Conservation (phyloP, 2,888 invertebrate genomes). For the Diplolepis rosae region DNA sequence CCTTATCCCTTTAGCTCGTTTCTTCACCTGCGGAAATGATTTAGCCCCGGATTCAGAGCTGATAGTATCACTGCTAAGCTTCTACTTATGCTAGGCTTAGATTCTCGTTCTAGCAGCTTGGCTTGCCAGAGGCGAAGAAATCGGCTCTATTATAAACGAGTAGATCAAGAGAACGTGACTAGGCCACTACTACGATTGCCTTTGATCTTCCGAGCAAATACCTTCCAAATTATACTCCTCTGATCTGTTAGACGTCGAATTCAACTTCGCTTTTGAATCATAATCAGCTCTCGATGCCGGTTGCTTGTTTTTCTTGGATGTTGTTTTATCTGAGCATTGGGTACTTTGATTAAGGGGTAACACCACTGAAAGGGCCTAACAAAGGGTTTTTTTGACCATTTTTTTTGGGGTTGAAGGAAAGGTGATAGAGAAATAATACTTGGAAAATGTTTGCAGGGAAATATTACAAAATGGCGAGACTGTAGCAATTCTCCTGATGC, state of each 20-base stretch:
- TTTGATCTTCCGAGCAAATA: constrained; percentile 30
- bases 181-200: constrained; percentile 31
- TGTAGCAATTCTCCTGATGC: too few species aligned
- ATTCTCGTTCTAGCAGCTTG: constrained; percentile 13
- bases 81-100: constrained; percentile 7
- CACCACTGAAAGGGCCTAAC: too few species aligned
- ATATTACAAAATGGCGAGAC: too few species aligned
- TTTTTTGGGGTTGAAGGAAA: too few species aligned
- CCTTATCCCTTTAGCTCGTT: background rate
- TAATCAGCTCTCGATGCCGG: constrained; percentile 22
- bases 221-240: constrained; percentile 31
- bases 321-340: background rate
- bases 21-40: constrained; percentile 24
- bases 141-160: constrained; percentile 32
- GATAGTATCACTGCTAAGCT: constrained; percentile 15
- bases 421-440: too few species aligned
- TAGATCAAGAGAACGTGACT: constrained; percentile 31
- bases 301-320: constrained; percentile 18
- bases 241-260: constrained; percentile 17
- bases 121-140: constrained; percentile 31
- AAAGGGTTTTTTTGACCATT: too few species aligned
- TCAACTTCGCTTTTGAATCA: constrained; percentile 27
- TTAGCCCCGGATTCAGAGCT: constrained; percentile 20
- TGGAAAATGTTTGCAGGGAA: too few species aligned
- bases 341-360: too few species aligned